Percentiles rank a stretch among this genome's conserved stretches.
phyloP scores from a whole-genome alignment of 1,140 invertebrate species.

The Meloidogyne hapla region DNA sequence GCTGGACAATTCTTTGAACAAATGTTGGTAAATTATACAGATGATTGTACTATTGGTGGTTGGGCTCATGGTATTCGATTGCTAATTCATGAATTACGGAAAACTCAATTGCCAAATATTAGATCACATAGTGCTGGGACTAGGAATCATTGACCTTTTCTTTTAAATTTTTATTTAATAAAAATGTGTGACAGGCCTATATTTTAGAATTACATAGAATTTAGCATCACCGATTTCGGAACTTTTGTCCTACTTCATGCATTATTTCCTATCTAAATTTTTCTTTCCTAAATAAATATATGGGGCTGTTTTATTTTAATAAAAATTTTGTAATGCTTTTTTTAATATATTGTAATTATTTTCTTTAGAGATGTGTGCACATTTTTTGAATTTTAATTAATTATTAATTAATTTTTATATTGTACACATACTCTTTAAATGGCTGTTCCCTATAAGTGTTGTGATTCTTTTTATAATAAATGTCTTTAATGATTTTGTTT shows the following conservation, averaged over 20 bases:
- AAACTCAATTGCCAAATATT: constrained; percentile 11
- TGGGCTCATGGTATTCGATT: constrained; percentile 53
- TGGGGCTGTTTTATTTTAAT: no score
- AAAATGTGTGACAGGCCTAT: not conserved
- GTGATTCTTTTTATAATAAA: not conserved
- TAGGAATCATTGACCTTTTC: not conserved
- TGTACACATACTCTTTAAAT: not conserved
- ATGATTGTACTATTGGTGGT: constrained; percentile 31
- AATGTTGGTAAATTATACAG: constrained; percentile 36
- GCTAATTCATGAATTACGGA: constrained; percentile 37
- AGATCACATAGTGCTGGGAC: constrained; percentile 21
- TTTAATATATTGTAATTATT: no score
- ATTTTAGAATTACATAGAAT: no score
- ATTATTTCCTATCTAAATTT: not conserved
- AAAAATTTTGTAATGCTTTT: not conserved
- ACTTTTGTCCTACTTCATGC: no score
- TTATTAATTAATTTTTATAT: not conserved
- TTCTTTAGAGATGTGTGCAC: no score
- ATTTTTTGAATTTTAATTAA: no score
- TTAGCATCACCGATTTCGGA: no score
- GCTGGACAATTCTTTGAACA: constrained; percentile 51
- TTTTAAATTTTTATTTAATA: not conserved
- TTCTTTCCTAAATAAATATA: no score
- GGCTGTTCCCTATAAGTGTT: not conserved
- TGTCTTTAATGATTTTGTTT: not conserved